These are phyloP conservation scores for Sesamia inferens DNA, from an alignment of 2,888 invertebrate species.

Conservation along the genomic window DNA sequence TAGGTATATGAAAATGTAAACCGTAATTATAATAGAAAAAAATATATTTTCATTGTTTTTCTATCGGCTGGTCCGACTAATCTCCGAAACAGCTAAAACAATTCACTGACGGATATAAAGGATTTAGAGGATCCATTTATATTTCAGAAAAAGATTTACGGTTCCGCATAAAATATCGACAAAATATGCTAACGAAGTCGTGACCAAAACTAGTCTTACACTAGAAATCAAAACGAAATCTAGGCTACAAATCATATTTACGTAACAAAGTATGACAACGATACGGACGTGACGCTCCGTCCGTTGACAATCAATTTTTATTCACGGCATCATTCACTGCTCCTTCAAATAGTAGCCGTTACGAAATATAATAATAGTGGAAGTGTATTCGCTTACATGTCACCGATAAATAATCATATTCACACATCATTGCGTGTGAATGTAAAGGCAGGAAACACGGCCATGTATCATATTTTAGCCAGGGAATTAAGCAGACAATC, in stretches of 20 bases:
- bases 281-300: conserved; percentile 57
- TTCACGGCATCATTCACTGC: conserved; percentile 58
- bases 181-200: neutral
- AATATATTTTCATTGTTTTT: neutral
- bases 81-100: neutral
- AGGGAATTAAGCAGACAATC: conserved; percentile 3
- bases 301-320: conserved; percentile 55
- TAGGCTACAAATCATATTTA: conserved; percentile 39
- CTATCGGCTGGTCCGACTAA: neutral
- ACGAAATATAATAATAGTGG: conserved; percentile 63
- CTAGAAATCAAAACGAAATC: conserved; percentile 11
- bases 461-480: conserved; percentile 41
- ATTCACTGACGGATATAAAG: neutral
- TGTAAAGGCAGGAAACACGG: conserved; percentile 44
- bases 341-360: conserved; percentile 57
- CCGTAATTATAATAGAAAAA: neutral
- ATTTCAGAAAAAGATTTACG: neutral
- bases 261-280: conserved; percentile 46
- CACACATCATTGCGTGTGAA: conserved; percentile 49
- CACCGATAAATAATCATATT: conserved; percentile 52
- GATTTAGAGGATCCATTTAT: neutral
- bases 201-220: neutral
- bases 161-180: neutral
- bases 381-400: conserved; percentile 50
- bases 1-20: too few species aligned